Evolutionary conservation across 2,888 invertebrate genomes (phyloP), one percentile per base, ranked within the genome.

Genomic region (Rhamphomyia laevipes): DNA sequence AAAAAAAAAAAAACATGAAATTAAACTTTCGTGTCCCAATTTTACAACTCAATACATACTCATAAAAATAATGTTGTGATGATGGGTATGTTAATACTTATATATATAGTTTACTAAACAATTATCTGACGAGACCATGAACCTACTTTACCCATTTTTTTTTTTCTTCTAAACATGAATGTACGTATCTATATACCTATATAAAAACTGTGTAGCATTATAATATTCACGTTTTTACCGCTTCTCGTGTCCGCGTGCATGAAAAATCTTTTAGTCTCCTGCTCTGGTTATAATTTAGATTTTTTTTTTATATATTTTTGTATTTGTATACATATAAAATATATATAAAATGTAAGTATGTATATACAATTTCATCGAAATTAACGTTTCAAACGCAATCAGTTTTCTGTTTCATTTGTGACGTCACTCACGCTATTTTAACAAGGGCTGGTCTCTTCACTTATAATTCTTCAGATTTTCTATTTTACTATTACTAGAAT

Each of bases 311-410:
- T 30, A 30, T 30, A 30, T 9, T 30, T 30, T 30, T 30, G n/a
- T 10, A n/a, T n/a, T 35, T n/a, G 13, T 35, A n/a, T n/a, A n/a
- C 13, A n/a, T 35, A 2, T 35, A 4, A n/a, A 5, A 35, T n/a
- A 13, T n/a, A 7, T n/a, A 7, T 35, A n/a, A 35, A 7, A 35
- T 35, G 35, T n/a, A 35, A 13, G 7, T 27, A 27, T 27, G 23
- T 27, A 27, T n/a, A n/a, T 27, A 27, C 7, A 27, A 6, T 27
- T 27, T 27, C 23, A 40, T 18, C 12, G 18, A 53, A 48, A 52
- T 52, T 50, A 50, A 52, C 52, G 50, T 49, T 52, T 49, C 47
- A 52, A 54, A 54, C 52, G 52, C 51, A 54, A 54, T 46, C 51
- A 42, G 45, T 48, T 53, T 53, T 51, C 51, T 35, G 46, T 54